Evolutionary conservation across 2,797 vertebrate genomes (phyloP).

Genomic region (Aldrovandia affinis): DNA sequence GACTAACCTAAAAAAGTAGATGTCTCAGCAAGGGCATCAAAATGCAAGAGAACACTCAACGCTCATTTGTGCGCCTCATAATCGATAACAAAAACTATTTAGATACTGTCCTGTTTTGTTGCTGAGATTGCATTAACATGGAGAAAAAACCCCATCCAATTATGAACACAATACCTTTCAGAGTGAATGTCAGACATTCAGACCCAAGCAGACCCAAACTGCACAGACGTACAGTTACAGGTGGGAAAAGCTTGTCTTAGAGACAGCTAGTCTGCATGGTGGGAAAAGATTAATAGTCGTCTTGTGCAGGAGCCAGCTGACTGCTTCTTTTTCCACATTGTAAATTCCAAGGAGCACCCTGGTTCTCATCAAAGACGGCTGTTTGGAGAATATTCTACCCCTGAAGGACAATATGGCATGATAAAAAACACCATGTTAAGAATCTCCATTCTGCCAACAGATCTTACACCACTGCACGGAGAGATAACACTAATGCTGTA

Average conservation of each 20-base stretch:
- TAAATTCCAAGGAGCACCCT: background rate
- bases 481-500: background rate
- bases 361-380: background rate
- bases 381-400: background rate
- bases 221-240: background rate
- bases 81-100: background rate
- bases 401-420: background rate
- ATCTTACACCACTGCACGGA: background rate
- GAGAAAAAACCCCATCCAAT: background rate
- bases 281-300: background rate
- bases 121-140: background rate
- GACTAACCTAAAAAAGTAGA: background rate
- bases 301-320: slow-evolving; percentile 7
- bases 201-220: no score
- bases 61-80: background rate
- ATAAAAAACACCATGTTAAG: background rate
- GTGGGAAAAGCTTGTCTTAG: background rate
- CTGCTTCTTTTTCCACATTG: background rate
- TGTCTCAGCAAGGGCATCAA: background rate
- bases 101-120: background rate
- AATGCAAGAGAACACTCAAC: background rate
- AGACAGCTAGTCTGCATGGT: background rate
- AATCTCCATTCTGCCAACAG: background rate
- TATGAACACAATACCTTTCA: background rate
- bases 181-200: background rate